Evolutionary conservation across 2,888 invertebrate genomes (phyloP).

Genomic region (Trissonchulus latispiculum): DNA sequence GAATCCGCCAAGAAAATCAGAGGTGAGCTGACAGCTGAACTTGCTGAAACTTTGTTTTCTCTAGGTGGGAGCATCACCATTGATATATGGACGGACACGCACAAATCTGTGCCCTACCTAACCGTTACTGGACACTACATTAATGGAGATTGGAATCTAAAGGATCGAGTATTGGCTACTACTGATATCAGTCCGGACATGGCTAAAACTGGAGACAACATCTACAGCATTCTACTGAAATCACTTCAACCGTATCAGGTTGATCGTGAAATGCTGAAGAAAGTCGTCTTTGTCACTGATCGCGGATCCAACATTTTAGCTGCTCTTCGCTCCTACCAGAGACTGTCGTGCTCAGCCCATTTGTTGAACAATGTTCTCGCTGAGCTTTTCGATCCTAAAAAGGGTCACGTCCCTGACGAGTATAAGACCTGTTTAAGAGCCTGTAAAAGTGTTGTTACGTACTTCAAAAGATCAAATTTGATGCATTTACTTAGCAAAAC

Average conservation of each 20-base stretch:
- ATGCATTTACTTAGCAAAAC: background rate
- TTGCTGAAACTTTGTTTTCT: background rate
- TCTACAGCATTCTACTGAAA: background rate
- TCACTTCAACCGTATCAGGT: background rate
- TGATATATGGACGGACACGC: background rate
- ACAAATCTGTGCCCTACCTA: background rate
- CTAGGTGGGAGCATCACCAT: background rate
- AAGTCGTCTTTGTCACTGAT: background rate
- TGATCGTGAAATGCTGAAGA: background rate
- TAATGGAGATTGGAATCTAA: background rate
- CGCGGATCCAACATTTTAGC: background rate
- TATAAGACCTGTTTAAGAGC: background rate
- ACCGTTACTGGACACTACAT: background rate
- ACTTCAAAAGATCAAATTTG: background rate
- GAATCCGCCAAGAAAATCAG: background rate
- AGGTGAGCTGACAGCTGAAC: background rate
- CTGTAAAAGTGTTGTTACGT: background rate
- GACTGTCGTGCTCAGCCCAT: background rate
- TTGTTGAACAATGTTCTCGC: background rate
- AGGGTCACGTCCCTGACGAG: background rate
- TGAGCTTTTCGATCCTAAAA: background rate
- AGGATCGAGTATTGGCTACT: background rate
- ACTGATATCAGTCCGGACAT: background rate
- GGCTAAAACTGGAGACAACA: background rate
- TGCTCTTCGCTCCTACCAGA: background rate